phyloP scores from a whole-genome alignment of 2,113 vertebrate genomes.

The Hippocampus zosterae region DNA sequence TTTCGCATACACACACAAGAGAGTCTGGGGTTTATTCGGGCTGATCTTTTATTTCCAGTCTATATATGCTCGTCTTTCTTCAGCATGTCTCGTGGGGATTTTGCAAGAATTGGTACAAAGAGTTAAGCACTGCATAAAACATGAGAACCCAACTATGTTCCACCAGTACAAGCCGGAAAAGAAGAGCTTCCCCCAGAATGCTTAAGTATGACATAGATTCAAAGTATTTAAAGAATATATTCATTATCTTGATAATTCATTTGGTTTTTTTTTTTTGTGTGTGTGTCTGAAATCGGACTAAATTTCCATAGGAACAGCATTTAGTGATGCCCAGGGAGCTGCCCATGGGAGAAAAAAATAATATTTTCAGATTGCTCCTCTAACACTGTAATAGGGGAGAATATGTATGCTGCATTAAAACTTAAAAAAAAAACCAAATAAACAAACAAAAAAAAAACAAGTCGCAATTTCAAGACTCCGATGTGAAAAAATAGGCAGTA shows the following conservation, averaged over 20 bases:
- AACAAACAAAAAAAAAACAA: background rate
- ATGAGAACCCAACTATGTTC: background rate
- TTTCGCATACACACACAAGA: constrained; percentile 2
- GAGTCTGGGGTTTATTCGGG: constrained; percentile 51
- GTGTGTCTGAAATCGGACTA: background rate
- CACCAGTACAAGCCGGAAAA: background rate
- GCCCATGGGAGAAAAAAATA: background rate
- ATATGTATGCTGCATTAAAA: background rate
- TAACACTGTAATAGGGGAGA: background rate
- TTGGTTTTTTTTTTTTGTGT: background rate
- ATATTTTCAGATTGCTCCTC: background rate
- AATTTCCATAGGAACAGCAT: background rate
- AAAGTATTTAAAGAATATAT: background rate
- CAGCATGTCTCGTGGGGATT: constrained; percentile 1
- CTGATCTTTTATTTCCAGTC: constrained; percentile 57
- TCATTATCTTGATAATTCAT: background rate
- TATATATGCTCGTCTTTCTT: constrained; percentile 54
- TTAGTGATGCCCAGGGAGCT: background rate
- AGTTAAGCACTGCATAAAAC: background rate
- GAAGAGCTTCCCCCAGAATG: background rate
- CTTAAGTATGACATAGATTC: background rate
- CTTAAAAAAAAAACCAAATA: background rate
- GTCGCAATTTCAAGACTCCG: background rate
- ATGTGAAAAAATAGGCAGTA: background rate
- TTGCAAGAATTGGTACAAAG: background rate